Base-by-base conservation (phyloP, 2,797 vertebrate species). In the Urosaurus nigricauda region DNA sequence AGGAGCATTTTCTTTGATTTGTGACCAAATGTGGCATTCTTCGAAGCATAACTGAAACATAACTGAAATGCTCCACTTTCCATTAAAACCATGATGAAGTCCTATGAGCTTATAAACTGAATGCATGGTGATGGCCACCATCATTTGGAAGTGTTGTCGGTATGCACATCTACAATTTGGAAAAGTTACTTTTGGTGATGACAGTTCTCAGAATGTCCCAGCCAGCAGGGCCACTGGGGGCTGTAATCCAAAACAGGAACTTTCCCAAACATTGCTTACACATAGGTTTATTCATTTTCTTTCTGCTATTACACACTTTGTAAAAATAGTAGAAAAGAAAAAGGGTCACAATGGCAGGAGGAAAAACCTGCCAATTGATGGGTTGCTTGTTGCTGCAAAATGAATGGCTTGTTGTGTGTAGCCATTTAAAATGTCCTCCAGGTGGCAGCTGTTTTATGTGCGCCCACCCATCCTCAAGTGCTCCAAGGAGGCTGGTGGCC, bases 361-460 rank as follows among this genome's bases (percentile, higher is more conserved):
- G 47, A 51, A 51, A 51, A 51, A 51, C 47, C 47, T 51, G 47
- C 47, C 47, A 51, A 51, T 51, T 51, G 47, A 51, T 51, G 16
- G 37, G 51, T 63, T 53, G 37, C 40, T 6, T 51, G 68, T 24
- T 5, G 32, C 32, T 21, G 53, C 53, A 80, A 85, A 80, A 73
- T 40, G 29, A 58, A 56, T 32, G 68, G 21, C 65, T 80, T 86
- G 68, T 79, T 47, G 17, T 19, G 70, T 40, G 14, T 47, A 63
- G 24, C 77, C 35, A 51, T 86, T 74, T 77, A 40, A 68, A 68
- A 58, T 40, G 79, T 43, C 56, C 88, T 89, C 26, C 70, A 81
- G 75, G 40, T 63, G 83, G 70, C 78, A 80, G 32, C 70, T 85
- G 16, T 75, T 86, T 24, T 81, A 56, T 75, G 83, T 79, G 35